Evolutionary conservation across 1,140 invertebrate genomes (phyloP).

Genomic region (Pseudomyrmex cubaensis): DNA sequence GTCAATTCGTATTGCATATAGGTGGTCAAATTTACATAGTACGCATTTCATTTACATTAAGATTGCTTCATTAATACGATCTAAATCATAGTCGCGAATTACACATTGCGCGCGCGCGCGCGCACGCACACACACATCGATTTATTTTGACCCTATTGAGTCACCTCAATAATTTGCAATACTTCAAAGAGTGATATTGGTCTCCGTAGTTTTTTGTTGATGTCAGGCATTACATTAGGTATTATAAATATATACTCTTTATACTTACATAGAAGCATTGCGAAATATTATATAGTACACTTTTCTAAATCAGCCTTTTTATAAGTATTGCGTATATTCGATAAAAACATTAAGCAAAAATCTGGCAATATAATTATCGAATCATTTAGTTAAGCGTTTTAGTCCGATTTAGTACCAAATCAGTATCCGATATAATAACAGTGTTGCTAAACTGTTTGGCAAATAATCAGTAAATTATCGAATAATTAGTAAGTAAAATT

Average conservation of each 20-base stretch:
- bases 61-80: neutral
- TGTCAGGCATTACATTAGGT: neutral
- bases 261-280: neutral
- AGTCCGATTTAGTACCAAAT: too few relatives aligned
- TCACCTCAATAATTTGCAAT: neutral
- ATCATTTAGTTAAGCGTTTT: too few relatives aligned
- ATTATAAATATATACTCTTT: slow-evolving; percentile 8
- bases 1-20: neutral
- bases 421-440: too few relatives aligned
- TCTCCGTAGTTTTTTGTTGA: neutral
- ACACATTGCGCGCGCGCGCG: neutral
- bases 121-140: neutral
- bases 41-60: slow-evolving; percentile 1
- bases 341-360: neutral
- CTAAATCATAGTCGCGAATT: neutral
- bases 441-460: too few relatives aligned
- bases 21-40: neutral
- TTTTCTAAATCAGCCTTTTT: slow-evolving; percentile 57
- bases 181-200: neutral
- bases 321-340: slow-evolving; percentile 14
- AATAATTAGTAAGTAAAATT: too few relatives aligned
- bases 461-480: too few relatives aligned
- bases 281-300: slow-evolving; percentile 7
- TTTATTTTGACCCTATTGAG: neutral
- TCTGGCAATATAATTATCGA: neutral